Conservation (phyloP, 2,888 invertebrate species). For the Drosophila cracens region DNA sequence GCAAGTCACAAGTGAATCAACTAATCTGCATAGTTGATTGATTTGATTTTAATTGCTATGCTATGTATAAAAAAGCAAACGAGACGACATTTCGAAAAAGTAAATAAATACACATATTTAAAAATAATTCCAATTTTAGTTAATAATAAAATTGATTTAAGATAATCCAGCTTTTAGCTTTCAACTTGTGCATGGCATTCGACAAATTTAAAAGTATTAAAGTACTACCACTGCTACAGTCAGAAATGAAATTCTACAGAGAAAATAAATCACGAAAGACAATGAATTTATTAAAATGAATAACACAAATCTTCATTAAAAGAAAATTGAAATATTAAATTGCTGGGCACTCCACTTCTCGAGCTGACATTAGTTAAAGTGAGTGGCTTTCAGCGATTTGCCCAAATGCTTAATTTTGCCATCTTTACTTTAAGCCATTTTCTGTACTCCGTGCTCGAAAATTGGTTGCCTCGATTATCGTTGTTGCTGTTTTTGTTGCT, state of each 20-base stretch:
- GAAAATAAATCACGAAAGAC: background rate
- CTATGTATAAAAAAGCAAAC: too few species aligned
- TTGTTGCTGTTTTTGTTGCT: constrained; percentile 7
- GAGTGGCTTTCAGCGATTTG: constrained; percentile 21
- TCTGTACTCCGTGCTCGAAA: background rate
- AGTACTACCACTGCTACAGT: background rate
- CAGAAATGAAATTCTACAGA: background rate
- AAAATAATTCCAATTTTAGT: background rate
- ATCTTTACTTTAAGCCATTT: constrained; percentile 15
- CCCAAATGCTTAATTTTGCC: constrained; percentile 10
- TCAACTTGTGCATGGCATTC: background rate
- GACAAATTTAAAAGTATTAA: background rate
- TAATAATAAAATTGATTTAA: background rate
- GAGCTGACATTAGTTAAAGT: constrained; percentile 12
- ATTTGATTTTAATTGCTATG: constrained; percentile 4
- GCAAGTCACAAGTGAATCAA: constrained; percentile 28
- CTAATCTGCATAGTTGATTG: constrained; percentile 3
- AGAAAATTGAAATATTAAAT: constrained; percentile 2
- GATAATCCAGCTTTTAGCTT: background rate
- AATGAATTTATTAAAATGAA: background rate
- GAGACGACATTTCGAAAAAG: too few species aligned
- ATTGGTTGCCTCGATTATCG: constrained; percentile 6
- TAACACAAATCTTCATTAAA: background rate
- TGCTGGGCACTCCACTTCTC: constrained; percentile 4
- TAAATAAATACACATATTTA: background rate